Evolutionary conservation across 2,888 invertebrate genomes (phyloP).

Genomic region (Norana najaformis): DNA sequence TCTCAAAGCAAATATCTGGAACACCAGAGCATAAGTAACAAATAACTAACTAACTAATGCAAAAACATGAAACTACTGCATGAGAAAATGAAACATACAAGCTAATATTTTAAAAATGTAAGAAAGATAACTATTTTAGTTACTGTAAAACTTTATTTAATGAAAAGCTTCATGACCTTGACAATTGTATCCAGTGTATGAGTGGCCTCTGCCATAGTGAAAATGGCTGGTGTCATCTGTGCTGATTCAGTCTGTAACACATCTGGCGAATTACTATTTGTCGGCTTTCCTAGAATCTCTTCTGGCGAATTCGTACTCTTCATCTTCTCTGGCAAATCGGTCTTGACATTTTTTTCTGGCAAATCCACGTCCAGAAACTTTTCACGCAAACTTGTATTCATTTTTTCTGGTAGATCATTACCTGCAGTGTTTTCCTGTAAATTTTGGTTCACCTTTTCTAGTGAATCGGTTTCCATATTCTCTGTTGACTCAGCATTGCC

Average conservation of each 20-base stretch:
- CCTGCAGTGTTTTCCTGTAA: background rate
- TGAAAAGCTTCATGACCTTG: background rate
- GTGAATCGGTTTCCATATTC: background rate
- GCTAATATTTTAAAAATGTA: background rate
- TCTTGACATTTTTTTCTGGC: background rate
- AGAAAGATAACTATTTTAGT: no score
- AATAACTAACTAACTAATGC: background rate
- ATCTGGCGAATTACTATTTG: conserved; percentile 13
- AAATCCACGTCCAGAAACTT: background rate
- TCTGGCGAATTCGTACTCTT: background rate
- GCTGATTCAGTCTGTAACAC: background rate
- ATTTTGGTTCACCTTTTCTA: background rate
- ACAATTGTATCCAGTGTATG: background rate
- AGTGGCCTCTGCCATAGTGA: background rate
- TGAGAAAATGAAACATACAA: background rate
- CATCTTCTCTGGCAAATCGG: background rate
- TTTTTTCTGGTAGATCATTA: background rate
- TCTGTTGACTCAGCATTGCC: background rate
- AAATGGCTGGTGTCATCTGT: background rate
- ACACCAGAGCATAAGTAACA: background rate
- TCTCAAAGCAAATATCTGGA: background rate
- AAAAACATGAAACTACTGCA: background rate
- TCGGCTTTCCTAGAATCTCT: background rate
- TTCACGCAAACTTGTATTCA: background rate
- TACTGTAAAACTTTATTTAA: background rate